Evolutionary conservation across 2,888 invertebrate species (phyloP).

Genomic region (Crematogaster levior): DNA sequence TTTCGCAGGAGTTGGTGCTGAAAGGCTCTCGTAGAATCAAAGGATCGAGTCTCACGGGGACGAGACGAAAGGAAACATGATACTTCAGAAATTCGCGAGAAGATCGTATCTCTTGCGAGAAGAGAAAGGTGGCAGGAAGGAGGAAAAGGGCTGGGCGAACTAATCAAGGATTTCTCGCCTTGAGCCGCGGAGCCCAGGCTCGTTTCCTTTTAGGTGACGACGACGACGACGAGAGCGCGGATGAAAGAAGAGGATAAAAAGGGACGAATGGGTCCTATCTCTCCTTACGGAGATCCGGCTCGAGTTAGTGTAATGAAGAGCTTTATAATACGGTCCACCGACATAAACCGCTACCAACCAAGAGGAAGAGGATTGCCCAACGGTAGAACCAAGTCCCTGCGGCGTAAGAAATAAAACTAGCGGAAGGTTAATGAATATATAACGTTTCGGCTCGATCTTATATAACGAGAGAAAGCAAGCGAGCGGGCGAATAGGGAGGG

Average conservation of each 20-base stretch:
- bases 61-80: conserved; percentile 74
- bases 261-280: conserved; percentile 65
- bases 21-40: conserved; percentile 72
- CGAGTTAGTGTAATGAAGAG: conserved; percentile 77
- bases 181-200: conserved; percentile 67
- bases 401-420: conserved; percentile 49
- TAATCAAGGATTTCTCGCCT: conserved; percentile 79
- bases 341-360: conserved; percentile 66
- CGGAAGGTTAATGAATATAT: conserved; percentile 70
- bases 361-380: conserved; percentile 31
- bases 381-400: conserved; percentile 24
- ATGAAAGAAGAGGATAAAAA: conserved; percentile 72
- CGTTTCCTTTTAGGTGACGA: conserved; percentile 76
- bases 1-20: conserved; percentile 59
- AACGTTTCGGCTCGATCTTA: conserved; percentile 70
- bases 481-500: background rate
- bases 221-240: conserved; percentile 66
- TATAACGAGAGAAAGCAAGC: conserved; percentile 63
- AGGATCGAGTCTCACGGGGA: conserved; percentile 72
- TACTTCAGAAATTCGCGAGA: conserved; percentile 75
- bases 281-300: conserved; percentile 68
- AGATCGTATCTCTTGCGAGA: conserved; percentile 71
- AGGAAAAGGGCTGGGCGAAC: conserved; percentile 61
- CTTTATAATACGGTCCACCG: conserved; percentile 70
- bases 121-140: conserved; percentile 64